Evolutionary conservation across 2,888 invertebrate genomes (phyloP), one percentile per base, ranked within the genome.

Genomic region (Agriopis marginaria): DNA sequence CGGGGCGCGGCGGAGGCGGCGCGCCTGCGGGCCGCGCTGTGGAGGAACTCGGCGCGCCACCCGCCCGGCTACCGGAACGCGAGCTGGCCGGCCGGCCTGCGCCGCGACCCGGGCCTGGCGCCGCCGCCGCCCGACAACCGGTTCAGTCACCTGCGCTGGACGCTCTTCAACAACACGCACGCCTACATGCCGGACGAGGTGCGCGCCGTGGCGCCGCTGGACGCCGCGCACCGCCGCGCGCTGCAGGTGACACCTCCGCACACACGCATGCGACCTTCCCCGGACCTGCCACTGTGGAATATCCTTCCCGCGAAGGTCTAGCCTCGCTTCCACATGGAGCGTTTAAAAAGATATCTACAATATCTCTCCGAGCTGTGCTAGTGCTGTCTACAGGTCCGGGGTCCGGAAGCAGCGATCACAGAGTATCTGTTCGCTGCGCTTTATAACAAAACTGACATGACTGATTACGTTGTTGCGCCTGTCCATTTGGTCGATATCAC

Each of bases 81-180:
- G 58, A 95, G 96, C 11, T 98, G 98, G 97, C 96, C 97, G 64
- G 97, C 97, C 84, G 95, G 95, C 10, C 89, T 92, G 77, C 90
- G 95, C 64, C 85, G 88, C 58, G 95, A 70, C 91, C 95, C 91
- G 68, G 93, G 95, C 32, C 86, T 94, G 64, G 91, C 91, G 75
- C 86, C 91, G 72, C 89, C 85, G 42, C 14, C 55, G 53, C 59
- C 10, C n/a, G 97, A 70, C 97, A 97, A 17, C 76, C 86, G 91
- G 75, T 93, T 92, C 92, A 98, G 99, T 90, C 95, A 99, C 74
- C 95, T 98, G 59, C 96, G 96, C 54, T 99, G 98, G 97, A 96
- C 97, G 64, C 96, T 97, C 84, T 97, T 99, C 87, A 99, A 98
- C 84, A 95, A 95, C 72, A 97, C 97, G 17, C 97, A 98, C 86